A percentile compares a stretch with the other conserved stretches of the same genome.
Conservation (phyloP, 2,888 invertebrate genomes). For the Aphidoletes aphidimyza region DNA sequence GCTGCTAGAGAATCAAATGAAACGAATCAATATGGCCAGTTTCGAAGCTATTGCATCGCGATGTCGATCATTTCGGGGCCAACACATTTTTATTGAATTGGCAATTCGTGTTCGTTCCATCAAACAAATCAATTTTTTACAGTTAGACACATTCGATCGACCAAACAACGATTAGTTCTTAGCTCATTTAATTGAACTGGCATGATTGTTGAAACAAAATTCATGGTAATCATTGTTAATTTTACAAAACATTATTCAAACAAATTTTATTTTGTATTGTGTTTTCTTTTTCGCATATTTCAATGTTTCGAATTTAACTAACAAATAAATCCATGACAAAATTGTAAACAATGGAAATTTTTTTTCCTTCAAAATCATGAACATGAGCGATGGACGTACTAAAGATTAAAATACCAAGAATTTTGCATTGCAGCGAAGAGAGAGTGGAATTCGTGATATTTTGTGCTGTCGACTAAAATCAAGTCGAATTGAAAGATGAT, state of each 20-base stretch:
- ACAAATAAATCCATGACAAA: background rate
- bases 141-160: background rate
- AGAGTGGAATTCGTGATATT: constrained; percentile 10
- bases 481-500: background rate
- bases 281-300: no score
- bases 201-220: background rate
- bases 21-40: background rate
- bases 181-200: background rate
- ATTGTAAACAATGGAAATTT: no score
- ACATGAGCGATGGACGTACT: no score
- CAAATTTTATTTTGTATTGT: no score
- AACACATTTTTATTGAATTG: constrained; percentile 29
- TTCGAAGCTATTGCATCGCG: background rate
- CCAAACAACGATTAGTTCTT: background rate
- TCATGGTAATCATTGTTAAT: background rate
- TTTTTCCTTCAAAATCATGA: no score
- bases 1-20: background rate
- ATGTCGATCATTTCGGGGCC: background rate
- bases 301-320: background rate
- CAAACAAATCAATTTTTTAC: constrained; percentile 28
- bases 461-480: no score
- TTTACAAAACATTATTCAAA: background rate
- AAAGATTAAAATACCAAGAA: no score
- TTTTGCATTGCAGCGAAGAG: no score
- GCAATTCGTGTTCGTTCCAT: background rate